Percentiles rank a stretch among this genome's conserved stretches.
These are phyloP conservation scores for Microctenopoma stevenorrisi DNA, from an alignment of 2,797 vertebrate genomes.

Conservation along the genomic window DNA sequence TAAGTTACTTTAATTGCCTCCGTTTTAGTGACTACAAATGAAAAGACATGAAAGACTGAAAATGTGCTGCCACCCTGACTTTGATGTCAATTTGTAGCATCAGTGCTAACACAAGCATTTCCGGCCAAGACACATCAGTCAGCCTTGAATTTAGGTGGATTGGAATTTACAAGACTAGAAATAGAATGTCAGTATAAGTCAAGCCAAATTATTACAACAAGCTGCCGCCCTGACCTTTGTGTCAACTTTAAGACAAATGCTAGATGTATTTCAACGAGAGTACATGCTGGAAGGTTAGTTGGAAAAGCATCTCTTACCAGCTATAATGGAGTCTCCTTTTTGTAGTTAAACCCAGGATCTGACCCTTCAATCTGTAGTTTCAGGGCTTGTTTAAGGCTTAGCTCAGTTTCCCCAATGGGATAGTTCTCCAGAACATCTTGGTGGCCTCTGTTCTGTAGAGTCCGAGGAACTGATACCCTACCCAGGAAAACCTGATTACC, in stretches of 20 bases:
- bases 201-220: neutral
- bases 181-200: neutral
- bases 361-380: slow-evolving; percentile 97
- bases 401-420: slow-evolving; percentile 91
- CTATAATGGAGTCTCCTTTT: slow-evolving; percentile 98
- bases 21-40: slow-evolving; percentile 24
- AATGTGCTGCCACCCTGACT: slow-evolving; percentile 13
- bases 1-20: slow-evolving; percentile 25
- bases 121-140: no score
- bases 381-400: slow-evolving; percentile 99
- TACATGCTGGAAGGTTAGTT: slow-evolving; percentile 24
- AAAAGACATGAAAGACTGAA: slow-evolving; percentile 17
- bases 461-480: slow-evolving; percentile 92
- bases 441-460: slow-evolving; percentile 88
- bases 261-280: slow-evolving; percentile 35
- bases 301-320: slow-evolving; percentile 81
- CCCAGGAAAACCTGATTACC: slow-evolving; percentile 96
- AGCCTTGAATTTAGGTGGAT: no score
- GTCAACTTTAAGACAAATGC: slow-evolving; percentile 42
- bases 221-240: slow-evolving; percentile 22
- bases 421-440: slow-evolving; percentile 94
- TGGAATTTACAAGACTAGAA: no score
- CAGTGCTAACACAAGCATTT: no score
- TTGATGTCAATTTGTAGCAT: slow-evolving; percentile 28
- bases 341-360: slow-evolving; percentile 96